These are phyloP conservation scores for Phaedon cochleariae DNA, from an alignment of 2,888 invertebrate genomes.

Conservation along the genomic window DNA sequence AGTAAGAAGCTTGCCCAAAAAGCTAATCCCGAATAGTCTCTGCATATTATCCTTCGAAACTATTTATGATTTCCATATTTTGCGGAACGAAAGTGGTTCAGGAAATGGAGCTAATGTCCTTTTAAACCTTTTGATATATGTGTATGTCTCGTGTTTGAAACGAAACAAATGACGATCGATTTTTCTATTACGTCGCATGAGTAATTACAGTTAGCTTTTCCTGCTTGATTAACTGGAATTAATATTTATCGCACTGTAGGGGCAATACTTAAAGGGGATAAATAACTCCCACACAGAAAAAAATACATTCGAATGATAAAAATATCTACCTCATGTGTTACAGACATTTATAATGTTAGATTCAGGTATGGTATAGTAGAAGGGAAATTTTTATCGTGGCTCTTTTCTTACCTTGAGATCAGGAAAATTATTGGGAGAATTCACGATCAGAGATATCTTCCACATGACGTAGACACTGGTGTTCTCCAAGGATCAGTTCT, in stretches of 20 bases:
- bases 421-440: too few relatives aligned
- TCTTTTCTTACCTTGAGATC: too few relatives aligned
- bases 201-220: slow-evolving; percentile 23
- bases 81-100: background rate
- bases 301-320: background rate
- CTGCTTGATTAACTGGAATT: slow-evolving; percentile 30
- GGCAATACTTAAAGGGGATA: slow-evolving; percentile 15
- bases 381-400: too few relatives aligned
- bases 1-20: too few relatives aligned
- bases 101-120: background rate
- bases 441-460: too few relatives aligned
- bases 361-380: too few relatives aligned
- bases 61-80: background rate
- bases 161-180: slow-evolving; percentile 25
- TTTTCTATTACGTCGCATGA: slow-evolving; percentile 32
- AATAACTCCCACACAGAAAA: slow-evolving; percentile 5
- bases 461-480: too few relatives aligned
- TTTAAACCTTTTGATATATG: background rate
- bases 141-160: background rate
- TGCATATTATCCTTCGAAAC: too few relatives aligned
- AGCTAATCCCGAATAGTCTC: too few relatives aligned
- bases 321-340: too few relatives aligned
- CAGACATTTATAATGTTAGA: too few relatives aligned
- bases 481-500: too few relatives aligned
- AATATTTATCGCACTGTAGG: slow-evolving; percentile 25